Evolutionary conservation across 2,888 invertebrate genomes (phyloP), one percentile per base, ranked within the genome.

Genomic region (Orthosia gracilis): DNA sequence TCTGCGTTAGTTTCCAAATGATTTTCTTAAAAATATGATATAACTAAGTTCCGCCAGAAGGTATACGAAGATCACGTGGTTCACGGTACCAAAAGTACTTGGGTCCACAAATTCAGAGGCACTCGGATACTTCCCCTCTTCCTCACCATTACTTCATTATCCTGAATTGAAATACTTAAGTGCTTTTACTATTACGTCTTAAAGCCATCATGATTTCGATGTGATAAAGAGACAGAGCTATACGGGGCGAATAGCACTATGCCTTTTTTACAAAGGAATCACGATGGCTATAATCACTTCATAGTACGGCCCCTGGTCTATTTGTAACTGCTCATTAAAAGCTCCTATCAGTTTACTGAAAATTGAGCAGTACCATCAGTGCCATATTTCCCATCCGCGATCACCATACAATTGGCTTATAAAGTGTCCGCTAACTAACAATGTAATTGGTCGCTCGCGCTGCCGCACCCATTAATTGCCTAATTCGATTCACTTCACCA

Each of bases 401-500:
- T 73, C 55, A 49, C 50, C 55, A 31, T 71, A 69, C 65, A 76
- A 84, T 69, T 71, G 82, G 59, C 65, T 54, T 64, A 76, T 76
- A 73, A 73, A 81, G 76, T 69, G 66, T 58, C 64, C 69, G 54
- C 81, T 71, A 63, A 84, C 68, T 81, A 82, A 84, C 77, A 76
- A 65, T 84, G 70, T 84, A 81, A 82, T 84, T 71, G 65, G 76
- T 68, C 23, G 69, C 85, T 71, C 77, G 40, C 31, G 50, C 77
- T 71, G 68, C 66, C 66, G 71, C 65, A 63, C 68, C 82, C 88
- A 88, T 89, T 88, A 91, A 91, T 89, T 87, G 87, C 82, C 87
- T 89, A 87, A 89, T 89, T 89, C 85, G 84, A 83, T 87, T 82
- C 88, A 86, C 81, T 87, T 78, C 81, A 85, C 83, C 81, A 80